Evolutionary conservation across 2,797 vertebrate species (phyloP), one percentile per base, ranked within the genome.

Genomic region (Sebastes itinus): DNA sequence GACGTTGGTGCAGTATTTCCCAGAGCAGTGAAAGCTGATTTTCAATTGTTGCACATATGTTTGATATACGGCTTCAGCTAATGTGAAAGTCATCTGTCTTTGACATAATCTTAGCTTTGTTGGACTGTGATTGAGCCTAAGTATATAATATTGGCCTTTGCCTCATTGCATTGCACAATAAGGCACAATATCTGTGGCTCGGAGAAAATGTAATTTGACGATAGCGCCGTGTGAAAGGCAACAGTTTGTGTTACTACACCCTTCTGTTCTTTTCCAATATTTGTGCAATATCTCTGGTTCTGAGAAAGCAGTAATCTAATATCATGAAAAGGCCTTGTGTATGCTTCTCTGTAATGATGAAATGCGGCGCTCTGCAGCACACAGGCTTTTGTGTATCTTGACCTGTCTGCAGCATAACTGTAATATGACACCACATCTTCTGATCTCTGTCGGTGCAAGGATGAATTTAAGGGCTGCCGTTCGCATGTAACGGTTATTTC

Each of bases 221-320:
- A 80, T 69, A 69, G 85, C 14, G 16, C 38, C 61, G 38, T 61
- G 84, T 79, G 81, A 88, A 89, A 89, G 87, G 87, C 88, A 82
- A 81, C 85, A 75, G 85, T 91, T 90, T 87, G 75, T 86, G 83
- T 84, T 88, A 74, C 84, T 71, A 85, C 80, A 85, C 80, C 79
- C 86, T 61, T 78, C 86, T 90, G 77, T 83, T 83, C 82, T 84
- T 92, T 92, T 93, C 86, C 90, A 91, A 90, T 92, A 93, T 92
- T 84, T 89, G 85, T 91, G 90, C 91, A 93, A 94, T 93, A 94
- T 93, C 86, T 88, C 55, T 88, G 76, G 59, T 92, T 92, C 84
- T 87, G 87, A 88, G 92, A 89, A 85, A 82, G 85, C 86, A 32
- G 92, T 95, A 94, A 94, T 92, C 86, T 92, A 90, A 95, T 93